Evolutionary conservation across 2,888 invertebrate species (phyloP).

Genomic region (Octodonta nipae): DNA sequence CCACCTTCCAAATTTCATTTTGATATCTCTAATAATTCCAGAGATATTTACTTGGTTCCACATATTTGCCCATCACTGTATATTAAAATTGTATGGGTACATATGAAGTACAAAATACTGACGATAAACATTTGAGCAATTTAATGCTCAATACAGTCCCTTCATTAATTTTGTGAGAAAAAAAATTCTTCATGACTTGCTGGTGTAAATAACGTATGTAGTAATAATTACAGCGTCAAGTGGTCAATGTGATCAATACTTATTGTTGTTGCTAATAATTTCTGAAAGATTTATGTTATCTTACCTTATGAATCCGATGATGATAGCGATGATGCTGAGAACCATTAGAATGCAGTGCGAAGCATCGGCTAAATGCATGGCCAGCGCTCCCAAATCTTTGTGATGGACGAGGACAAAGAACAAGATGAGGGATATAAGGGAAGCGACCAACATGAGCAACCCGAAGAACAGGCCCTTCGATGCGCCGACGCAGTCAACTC

Average conservation of each 20-base stretch:
- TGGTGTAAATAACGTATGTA: background rate
- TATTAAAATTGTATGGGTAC: too few relatives aligned
- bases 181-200: too few relatives aligned
- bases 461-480: conserved; percentile 89
- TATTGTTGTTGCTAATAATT: background rate
- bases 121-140: too few relatives aligned
- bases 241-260: too few relatives aligned
- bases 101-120: too few relatives aligned
- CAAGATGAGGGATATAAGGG: conserved; percentile 82
- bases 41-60: too few relatives aligned
- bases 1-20: too few relatives aligned
- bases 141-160: too few relatives aligned
- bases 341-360: conserved; percentile 81
- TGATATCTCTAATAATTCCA: too few relatives aligned
- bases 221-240: background rate
- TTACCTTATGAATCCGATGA: conserved; percentile 81
- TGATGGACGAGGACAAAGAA: conserved; percentile 90
- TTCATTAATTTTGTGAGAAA: too few relatives aligned
- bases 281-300: too few relatives aligned
- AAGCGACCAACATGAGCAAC: conserved; percentile 73
- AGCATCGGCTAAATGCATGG: conserved; percentile 81
- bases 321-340: conserved; percentile 75
- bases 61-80: too few relatives aligned
- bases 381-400: conserved; percentile 66
- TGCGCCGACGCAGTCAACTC: conserved; percentile 89